Conservation (phyloP, 2,113 vertebrate genomes). For the Jacana jacana region DNA sequence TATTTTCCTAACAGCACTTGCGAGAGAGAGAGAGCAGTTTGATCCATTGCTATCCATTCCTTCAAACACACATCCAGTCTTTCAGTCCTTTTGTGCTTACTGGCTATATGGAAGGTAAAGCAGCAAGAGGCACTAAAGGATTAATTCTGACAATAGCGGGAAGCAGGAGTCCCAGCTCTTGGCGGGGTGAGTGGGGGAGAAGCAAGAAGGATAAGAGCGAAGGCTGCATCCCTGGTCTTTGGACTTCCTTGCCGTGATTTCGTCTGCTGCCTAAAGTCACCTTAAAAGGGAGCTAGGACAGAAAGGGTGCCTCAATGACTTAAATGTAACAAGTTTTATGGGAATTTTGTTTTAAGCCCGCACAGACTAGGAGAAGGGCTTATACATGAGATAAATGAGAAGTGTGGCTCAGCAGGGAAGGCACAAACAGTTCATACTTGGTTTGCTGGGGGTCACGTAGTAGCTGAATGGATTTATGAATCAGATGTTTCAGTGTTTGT, state of each 20-base stretch:
- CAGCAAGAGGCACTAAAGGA: conserved; percentile 16
- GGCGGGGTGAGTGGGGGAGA: neutral
- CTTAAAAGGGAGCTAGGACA: neutral
- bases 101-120: conserved; percentile 8
- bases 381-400: neutral
- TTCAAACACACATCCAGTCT: neutral
- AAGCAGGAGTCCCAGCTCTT: conserved; percentile 1
- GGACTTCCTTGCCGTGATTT: neutral
- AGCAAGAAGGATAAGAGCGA: neutral
- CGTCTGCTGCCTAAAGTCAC: neutral
- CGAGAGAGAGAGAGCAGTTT: neutral
- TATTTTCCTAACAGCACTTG: neutral
- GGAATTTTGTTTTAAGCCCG: neutral
- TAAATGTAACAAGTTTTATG: neutral
- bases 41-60: neutral
- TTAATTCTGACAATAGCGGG: conserved; percentile 53
- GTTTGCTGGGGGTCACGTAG: neutral
- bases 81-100: neutral
- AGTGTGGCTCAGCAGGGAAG: neutral
- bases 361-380: neutral
- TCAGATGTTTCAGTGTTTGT: conserved; percentile 15
- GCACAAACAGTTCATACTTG: neutral
- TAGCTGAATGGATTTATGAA: conserved; percentile 38
- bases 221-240: neutral
- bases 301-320: neutral